These are phyloP conservation scores for Tuberolachnus salignus DNA, from an alignment of 2,888 invertebrate species.

Conservation along the genomic window DNA sequence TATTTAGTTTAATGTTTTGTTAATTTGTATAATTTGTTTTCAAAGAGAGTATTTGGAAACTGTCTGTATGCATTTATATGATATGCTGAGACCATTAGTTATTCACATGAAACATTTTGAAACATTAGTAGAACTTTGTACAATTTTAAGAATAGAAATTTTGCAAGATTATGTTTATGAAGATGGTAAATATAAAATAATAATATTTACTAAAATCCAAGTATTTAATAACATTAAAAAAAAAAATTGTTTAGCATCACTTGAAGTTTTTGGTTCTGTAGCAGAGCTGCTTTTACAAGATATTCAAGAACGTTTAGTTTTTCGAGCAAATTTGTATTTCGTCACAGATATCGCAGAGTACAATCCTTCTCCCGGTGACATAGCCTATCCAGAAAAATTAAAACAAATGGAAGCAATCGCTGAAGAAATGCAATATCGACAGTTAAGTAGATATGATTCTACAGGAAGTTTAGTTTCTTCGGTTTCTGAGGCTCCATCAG, in stretches of 20 bases:
- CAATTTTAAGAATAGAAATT: slow-evolving; percentile 89
- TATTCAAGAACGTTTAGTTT: slow-evolving; percentile 94
- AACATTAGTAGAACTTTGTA: slow-evolving; percentile 94
- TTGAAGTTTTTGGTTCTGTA: slow-evolving; percentile 77
- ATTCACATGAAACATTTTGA: slow-evolving; percentile 97
- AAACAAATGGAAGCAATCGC: slow-evolving; percentile 90
- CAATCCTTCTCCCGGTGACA: slow-evolving; percentile 90
- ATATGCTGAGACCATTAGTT: slow-evolving; percentile 88
- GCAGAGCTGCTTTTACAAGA: slow-evolving; percentile 87
- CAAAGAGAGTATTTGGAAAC: slow-evolving; percentile 79
- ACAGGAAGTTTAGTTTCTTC: slow-evolving; percentile 50
- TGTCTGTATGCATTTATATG: slow-evolving; percentile 87
- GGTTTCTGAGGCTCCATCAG: slow-evolving; percentile 46
- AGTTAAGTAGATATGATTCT: slow-evolving; percentile 50
- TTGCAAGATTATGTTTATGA: slow-evolving; percentile 87
- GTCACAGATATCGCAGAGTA: slow-evolving; percentile 88
- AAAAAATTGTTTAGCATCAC: slow-evolving; percentile 65
- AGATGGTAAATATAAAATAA: slow-evolving; percentile 69
- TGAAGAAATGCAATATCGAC: slow-evolving; percentile 52
- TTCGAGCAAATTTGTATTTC: slow-evolving; percentile 91
- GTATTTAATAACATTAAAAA: not conserved
- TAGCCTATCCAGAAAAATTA: slow-evolving; percentile 96
- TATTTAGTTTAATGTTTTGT: slow-evolving; percentile 1
- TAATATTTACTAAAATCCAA: not conserved
- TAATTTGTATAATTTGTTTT: slow-evolving; percentile 59